Base-by-base conservation (phyloP, 1,140 invertebrate genomes). In the Cydia strobilella region DNA sequence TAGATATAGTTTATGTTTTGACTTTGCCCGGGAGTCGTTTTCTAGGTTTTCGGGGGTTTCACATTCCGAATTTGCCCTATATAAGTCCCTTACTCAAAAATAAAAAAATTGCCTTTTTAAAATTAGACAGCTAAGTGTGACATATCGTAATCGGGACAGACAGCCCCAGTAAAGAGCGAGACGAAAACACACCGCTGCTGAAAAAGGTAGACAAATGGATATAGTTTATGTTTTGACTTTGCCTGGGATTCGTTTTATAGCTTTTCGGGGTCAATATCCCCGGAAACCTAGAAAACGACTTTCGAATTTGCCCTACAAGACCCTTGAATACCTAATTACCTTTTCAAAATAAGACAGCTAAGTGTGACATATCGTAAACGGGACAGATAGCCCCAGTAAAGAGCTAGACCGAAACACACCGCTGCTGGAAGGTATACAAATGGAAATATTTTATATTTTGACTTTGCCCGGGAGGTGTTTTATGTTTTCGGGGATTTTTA, bases 201-300 rank as follows among this genome's bases (percentile, higher is more conserved):
- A 89, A 85, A 20, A 90, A 89, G 62, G n/a, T n/a, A n/a, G n/a
- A n/a, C n/a, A n/a, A n/a, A n/a, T n/a, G 88, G 88, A 91, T 87
- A 74, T 89, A 82, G 54, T 48, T 75, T 63, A 66, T 39, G 35
- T 39, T 31, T 31, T 39, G 35, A 39, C 9, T 39, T 39, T 39
- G 35, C 7, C 35, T 9, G 9, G 1, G 35, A 39, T 0, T 39
- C 35, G 35, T 39, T 39, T 39, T 39, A 1, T 39, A 39, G 35
- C 7, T 39, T 39, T 39, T 31, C 31, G 1, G 27, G n/a, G n/a
- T 25, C 25, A n/a, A n/a, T n/a, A n/a, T n/a, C n/a, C n/a, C n/a
- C n/a, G n/a, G n/a, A n/a, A n/a, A n/a, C n/a, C n/a, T n/a, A n/a
- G n/a, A n/a, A n/a, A n/a, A n/a, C n/a, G n/a, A n/a, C n/a, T n/a